These are phyloP conservation scores for Incurvaria masculella DNA, from an alignment of 2,888 invertebrate species.

Conservation along the genomic window DNA sequence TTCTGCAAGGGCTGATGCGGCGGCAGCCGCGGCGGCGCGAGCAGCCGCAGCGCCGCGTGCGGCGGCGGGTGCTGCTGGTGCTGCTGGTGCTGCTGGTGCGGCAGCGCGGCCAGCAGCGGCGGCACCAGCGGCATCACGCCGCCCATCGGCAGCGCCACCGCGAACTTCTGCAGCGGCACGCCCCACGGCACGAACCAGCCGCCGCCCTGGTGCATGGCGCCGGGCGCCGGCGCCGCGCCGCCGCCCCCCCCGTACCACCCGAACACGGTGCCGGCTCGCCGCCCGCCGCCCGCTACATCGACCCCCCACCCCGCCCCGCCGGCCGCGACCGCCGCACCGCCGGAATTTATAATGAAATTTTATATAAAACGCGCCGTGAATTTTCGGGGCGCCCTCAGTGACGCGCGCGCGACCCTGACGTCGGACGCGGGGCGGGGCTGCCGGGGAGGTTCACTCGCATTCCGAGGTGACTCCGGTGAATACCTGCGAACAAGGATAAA, in stretches of 20 bases:
- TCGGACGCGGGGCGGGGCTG: too few relatives aligned
- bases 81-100: conserved; percentile 34
- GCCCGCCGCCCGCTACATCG: too few relatives aligned
- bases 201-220: conserved; percentile 48
- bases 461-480: too few relatives aligned
- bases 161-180: conserved; percentile 48
- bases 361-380: too few relatives aligned
- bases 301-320: too few relatives aligned
- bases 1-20: conserved; percentile 31
- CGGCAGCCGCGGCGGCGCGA: conserved; percentile 31
- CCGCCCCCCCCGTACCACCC: conserved; percentile 42
- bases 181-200: conserved; percentile 50
- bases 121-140: conserved; percentile 45
- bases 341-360: too few relatives aligned
- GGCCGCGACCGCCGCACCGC: too few relatives aligned
- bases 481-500: too few relatives aligned
- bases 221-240: conserved; percentile 33
- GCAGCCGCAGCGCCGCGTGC: conserved; percentile 33
- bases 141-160: conserved; percentile 49
- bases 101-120: conserved; percentile 41
- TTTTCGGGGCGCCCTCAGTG: too few relatives aligned
- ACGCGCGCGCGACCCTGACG: too few relatives aligned
- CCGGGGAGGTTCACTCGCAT: too few relatives aligned
- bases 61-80: conserved; percentile 45
- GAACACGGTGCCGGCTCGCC: too few relatives aligned